phyloP scores from a whole-genome alignment of 2,113 vertebrate species.

The Lampris incognitus region DNA sequence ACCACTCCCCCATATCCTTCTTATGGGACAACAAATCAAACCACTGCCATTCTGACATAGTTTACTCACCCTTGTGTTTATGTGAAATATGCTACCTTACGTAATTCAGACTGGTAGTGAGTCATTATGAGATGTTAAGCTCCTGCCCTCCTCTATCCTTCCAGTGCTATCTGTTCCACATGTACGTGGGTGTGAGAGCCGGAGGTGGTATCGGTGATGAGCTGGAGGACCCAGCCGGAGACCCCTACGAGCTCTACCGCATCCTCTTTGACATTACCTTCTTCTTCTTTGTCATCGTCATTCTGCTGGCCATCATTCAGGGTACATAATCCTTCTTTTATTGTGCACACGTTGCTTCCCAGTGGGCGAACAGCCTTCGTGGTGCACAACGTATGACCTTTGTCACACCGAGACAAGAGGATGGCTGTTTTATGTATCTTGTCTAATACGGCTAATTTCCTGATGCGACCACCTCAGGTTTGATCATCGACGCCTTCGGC shows the following conservation, averaged over 20 bases:
- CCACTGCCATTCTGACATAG: no score
- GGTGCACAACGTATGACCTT: no score
- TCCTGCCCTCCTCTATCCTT: constrained; percentile 22
- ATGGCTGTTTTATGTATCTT: neutral
- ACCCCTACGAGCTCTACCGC: constrained; percentile 97
- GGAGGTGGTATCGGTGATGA: constrained; percentile 98
- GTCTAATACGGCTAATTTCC: neutral
- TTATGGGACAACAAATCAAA: no score
- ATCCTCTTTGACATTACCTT: constrained; percentile 99
- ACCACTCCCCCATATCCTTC: no score
- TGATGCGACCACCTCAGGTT: constrained; percentile 81
- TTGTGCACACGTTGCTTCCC: neutral
- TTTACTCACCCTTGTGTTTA: neutral
- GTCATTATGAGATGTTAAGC: no score
- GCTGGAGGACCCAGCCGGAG: constrained; percentile 96
- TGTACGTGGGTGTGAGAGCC: constrained; percentile 98
- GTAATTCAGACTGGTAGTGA: neutral
- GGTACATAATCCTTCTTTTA: constrained; percentile 72
- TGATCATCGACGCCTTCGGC: constrained; percentile 98
- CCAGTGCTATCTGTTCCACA: constrained; percentile 98
- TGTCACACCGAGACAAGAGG: no score
- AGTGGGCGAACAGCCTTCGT: no score
- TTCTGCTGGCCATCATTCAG: constrained; percentile 98
- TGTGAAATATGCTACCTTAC: neutral
- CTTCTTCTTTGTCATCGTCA: constrained; percentile 99